A percentile compares a stretch with the other conserved stretches of the same genome.
Conservation (phyloP, 2,113 vertebrate genomes). For the Casuarius casuarius region DNA sequence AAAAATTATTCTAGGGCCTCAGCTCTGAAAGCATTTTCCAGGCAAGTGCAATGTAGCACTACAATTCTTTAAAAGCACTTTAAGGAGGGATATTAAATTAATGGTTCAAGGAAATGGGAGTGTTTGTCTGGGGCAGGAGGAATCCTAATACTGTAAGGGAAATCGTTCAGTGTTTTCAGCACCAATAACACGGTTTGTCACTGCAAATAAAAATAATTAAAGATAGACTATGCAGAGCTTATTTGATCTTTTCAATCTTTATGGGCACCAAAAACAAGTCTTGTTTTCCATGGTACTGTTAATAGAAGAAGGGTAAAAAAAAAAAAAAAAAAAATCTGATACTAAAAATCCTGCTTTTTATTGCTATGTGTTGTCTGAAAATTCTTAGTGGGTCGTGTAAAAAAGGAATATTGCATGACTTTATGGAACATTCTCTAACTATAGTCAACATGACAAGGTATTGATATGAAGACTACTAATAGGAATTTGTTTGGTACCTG, state of each 20-base stretch:
- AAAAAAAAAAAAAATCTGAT: background rate
- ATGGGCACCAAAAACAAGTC: background rate
- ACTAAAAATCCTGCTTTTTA: background rate
- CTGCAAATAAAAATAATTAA: conserved; percentile 58
- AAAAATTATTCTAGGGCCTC: background rate
- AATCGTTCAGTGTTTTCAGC: conserved; percentile 17
- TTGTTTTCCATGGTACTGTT: background rate
- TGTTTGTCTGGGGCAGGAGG: background rate
- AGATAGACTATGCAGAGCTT: background rate
- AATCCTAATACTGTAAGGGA: conserved; percentile 23
- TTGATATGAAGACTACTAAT: background rate
- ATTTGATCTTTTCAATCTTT: background rate
- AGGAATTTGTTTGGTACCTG: background rate
- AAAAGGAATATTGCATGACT: background rate
- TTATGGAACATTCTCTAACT: background rate
- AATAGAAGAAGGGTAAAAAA: background rate
- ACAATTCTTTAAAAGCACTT: conserved; percentile 23
- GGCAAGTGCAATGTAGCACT: background rate
- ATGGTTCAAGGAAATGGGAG: background rate
- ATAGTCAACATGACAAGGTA: background rate
- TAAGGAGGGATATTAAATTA: conserved; percentile 47
- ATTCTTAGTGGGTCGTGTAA: background rate
- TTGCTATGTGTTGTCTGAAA: background rate
- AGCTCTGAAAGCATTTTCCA: conserved; percentile 19
- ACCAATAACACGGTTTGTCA: conserved; percentile 32